Evolutionary conservation across 2,113 vertebrate species (phyloP).

Genomic region (Prochilodus magdalenae): DNA sequence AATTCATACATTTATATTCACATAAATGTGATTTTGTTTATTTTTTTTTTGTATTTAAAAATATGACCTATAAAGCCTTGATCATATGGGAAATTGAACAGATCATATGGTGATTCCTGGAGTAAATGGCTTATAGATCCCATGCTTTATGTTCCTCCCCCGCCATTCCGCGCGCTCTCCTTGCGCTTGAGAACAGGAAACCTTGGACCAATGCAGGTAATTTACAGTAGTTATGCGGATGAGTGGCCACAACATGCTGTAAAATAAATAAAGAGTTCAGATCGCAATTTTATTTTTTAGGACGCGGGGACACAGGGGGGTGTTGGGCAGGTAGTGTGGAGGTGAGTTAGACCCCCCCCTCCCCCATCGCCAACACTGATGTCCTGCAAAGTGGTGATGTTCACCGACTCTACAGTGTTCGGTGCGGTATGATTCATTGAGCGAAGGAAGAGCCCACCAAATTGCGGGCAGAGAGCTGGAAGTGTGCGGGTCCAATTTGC

Average conservation of each 20-base stretch:
- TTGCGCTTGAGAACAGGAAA: constrained; percentile 70
- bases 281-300: constrained; percentile 77
- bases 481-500: constrained; percentile 74
- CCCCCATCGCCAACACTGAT: constrained; percentile 23
- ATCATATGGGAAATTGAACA: constrained; percentile 83
- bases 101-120: constrained; percentile 81
- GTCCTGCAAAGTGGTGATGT: constrained; percentile 61
- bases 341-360: too few species aligned
- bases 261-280: constrained; percentile 81
- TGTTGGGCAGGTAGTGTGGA: too few species aligned
- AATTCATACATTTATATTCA: constrained; percentile 79
- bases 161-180: too few species aligned
- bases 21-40: constrained; percentile 77
- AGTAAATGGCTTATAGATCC: constrained; percentile 80
- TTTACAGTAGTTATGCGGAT: constrained; percentile 85
- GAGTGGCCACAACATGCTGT: constrained; percentile 81
- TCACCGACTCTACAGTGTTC: constrained; percentile 53
- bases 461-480: constrained; percentile 67
- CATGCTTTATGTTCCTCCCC: constrained; percentile 72
- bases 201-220: constrained; percentile 81
- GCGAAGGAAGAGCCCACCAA: constrained; percentile 65
- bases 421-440: constrained; percentile 70
- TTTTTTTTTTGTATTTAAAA: too few species aligned
- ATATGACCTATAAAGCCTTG: constrained; percentile 78
- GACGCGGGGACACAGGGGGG: constrained; percentile 13